phyloP scores from a whole-genome alignment of 1,140 invertebrate species.

The Mamestra configurata region DNA sequence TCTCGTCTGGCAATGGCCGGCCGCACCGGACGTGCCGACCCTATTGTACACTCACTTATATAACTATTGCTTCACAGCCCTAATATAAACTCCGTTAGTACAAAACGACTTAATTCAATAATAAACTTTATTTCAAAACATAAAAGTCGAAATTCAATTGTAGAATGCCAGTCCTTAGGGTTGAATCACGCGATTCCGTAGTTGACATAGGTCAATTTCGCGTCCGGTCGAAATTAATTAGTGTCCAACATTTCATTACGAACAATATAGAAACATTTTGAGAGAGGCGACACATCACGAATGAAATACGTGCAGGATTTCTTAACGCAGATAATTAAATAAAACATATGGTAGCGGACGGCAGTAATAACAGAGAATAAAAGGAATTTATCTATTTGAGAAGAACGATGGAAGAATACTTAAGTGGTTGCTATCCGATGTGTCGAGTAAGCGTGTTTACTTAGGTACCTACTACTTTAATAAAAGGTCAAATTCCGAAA shows the following conservation, averaged over 20 bases:
- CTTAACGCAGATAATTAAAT: slow-evolving; percentile 43
- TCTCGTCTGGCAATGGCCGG: slow-evolving; percentile 57
- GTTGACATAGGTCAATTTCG: slow-evolving; percentile 71
- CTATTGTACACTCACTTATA: slow-evolving; percentile 72
- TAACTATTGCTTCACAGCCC: slow-evolving; percentile 60
- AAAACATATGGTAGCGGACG: neutral
- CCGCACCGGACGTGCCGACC: slow-evolving; percentile 69
- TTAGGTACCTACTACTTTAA: neutral
- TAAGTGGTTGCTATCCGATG: neutral
- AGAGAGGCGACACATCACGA: slow-evolving; percentile 33
- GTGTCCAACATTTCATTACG: slow-evolving; percentile 69
- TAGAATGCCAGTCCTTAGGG: neutral
- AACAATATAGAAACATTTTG: slow-evolving; percentile 51
- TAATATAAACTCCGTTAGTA: slow-evolving; percentile 42
- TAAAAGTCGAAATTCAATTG: slow-evolving; percentile 46
- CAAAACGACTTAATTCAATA: slow-evolving; percentile 5
- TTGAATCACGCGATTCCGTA: slow-evolving; percentile 20
- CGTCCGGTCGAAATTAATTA: slow-evolving; percentile 74
- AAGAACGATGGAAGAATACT: slow-evolving; percentile 8
- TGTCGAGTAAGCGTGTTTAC: neutral
- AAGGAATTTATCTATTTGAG: slow-evolving; percentile 23
- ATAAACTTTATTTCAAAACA: slow-evolving; percentile 32
- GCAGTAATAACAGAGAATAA: slow-evolving; percentile 3
- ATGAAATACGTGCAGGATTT: slow-evolving; percentile 40
- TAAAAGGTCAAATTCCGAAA: too few relatives aligned